Percentiles rank a stretch among this genome's conserved stretches.
These are phyloP conservation scores for Peromyscus attwateri DNA, from an alignment of 2,797 vertebrate genomes.

Conservation along the genomic window DNA sequence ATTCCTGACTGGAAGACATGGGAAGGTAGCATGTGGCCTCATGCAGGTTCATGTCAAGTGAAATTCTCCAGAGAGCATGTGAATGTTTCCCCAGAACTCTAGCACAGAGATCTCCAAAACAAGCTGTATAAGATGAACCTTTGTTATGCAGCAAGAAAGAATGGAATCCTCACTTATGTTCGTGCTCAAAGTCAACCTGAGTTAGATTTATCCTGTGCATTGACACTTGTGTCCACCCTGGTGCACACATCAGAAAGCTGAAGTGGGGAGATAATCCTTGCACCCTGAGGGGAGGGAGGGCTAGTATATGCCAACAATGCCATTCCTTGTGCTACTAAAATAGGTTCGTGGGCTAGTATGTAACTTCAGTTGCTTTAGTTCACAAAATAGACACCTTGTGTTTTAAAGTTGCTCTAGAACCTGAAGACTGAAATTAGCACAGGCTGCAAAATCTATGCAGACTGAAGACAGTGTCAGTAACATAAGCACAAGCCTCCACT, in stretches of 20 bases:
- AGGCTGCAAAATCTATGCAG: not conserved
- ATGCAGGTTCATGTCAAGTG: not conserved
- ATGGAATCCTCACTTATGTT: not conserved
- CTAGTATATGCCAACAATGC: not conserved
- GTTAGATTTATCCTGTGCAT: not conserved
- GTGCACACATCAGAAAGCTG: not conserved
- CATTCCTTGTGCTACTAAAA: not conserved
- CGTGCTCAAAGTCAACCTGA: slow-evolving; percentile 23
- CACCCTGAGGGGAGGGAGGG: not conserved
- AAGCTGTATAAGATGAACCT: not conserved
- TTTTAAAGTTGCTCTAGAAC: slow-evolving; percentile 13
- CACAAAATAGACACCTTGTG: not conserved
- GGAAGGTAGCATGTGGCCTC: not conserved
- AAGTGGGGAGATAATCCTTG: not conserved
- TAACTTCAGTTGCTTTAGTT: not conserved
- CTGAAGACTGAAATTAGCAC: slow-evolving; percentile 27
- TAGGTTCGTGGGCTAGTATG: not conserved
- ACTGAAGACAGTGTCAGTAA: not conserved
- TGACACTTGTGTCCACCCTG: not conserved
- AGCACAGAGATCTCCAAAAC: not conserved
- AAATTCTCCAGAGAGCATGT: slow-evolving; percentile 5
- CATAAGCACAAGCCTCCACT: not conserved
- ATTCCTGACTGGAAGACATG: not conserved
- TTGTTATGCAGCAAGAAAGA: slow-evolving; percentile 5
- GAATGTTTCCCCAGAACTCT: not conserved